Conservation (phyloP, 2,888 invertebrate genomes). For the Nephrotoma flavescens region DNA sequence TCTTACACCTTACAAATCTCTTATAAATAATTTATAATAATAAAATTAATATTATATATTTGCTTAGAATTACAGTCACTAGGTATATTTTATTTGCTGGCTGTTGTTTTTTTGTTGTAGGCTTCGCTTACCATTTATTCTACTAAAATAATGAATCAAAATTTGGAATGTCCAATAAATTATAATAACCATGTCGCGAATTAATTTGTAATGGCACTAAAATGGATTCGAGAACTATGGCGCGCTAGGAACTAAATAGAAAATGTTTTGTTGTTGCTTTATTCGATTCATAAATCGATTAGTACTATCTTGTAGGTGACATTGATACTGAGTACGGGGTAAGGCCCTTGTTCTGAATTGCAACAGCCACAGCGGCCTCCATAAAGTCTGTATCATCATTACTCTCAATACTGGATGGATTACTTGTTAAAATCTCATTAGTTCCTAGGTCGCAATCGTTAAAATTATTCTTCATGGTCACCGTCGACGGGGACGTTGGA, state of each 20-base stretch:
- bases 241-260: background rate
- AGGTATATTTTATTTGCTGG: background rate
- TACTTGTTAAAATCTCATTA: background rate
- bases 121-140: background rate
- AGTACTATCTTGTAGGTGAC: conserved; percentile 4
- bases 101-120: background rate
- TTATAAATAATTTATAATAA: background rate
- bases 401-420: background rate
- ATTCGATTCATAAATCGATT: background rate
- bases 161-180: background rate
- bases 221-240: background rate
- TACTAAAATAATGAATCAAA: background rate
- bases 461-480: background rate
- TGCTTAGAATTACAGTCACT: background rate
- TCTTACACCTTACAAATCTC: background rate
- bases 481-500: background rate
- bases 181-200: background rate
- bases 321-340: background rate
- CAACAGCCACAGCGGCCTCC: conserved; percentile 13
- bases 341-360: conserved; percentile 14
- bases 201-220: background rate
- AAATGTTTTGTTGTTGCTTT: background rate
- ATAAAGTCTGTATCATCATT: conserved; percentile 10
- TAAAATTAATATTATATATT: background rate
- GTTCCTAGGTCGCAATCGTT: background rate